Evolutionary conservation across 2,797 vertebrate genomes (phyloP).

Genomic region (Sylvia borin): DNA sequence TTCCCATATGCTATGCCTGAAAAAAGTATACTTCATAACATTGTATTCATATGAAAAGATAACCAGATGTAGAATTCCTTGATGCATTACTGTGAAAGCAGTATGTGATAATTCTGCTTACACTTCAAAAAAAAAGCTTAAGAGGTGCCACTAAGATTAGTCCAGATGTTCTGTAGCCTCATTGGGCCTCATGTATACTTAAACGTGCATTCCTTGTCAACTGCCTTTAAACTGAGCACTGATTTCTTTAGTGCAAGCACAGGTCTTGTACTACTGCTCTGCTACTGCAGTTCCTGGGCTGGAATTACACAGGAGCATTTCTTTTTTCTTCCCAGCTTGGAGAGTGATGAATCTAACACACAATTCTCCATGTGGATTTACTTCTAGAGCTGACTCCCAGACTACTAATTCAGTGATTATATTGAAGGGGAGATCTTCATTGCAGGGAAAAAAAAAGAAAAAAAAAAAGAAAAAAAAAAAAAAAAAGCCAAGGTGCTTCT

Average conservation of each 20-base stretch:
- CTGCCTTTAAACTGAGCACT: not conserved
- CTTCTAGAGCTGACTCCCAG: not conserved
- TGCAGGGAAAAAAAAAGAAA: not conserved
- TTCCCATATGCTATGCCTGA: not conserved
- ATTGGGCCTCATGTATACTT: not conserved
- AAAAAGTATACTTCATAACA: not conserved
- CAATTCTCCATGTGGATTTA: not conserved
- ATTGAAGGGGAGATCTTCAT: not conserved
- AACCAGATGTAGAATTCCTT: not conserved
- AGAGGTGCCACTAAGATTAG: not conserved
- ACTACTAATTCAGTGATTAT: not conserved
- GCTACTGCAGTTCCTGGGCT: not conserved
- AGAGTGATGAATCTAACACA: not conserved
- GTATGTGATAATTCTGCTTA: not conserved
- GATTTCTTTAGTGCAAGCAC: not conserved
- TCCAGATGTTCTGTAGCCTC: not conserved
- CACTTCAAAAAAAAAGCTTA: not conserved
- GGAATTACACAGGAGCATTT: not conserved
- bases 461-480: not conserved
- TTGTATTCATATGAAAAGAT: not conserved
- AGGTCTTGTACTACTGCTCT: not conserved
- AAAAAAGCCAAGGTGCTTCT: not conserved
- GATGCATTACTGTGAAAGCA: not conserved
- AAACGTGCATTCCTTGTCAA: not conserved
- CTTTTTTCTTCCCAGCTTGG: not conserved